Percentiles rank a stretch among this genome's conserved stretches.
phyloP scores from a whole-genome alignment of 2,888 invertebrate genomes.

The Matsumyia berberina region DNA sequence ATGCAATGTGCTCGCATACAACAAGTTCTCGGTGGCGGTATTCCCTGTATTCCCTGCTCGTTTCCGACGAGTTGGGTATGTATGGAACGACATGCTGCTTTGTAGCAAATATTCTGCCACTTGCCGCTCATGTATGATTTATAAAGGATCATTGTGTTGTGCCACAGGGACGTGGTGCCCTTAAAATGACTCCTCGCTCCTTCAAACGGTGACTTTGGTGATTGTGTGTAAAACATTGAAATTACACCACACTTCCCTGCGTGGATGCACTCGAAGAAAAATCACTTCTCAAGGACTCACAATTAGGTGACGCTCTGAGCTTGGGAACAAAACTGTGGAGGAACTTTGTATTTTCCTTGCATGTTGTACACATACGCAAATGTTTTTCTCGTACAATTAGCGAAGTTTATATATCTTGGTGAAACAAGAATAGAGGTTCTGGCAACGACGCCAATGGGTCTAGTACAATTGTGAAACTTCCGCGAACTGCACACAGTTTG shows the following conservation, averaged over 20 bases:
- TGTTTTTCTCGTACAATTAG: constrained; percentile 30
- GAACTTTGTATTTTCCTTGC: constrained; percentile 5
- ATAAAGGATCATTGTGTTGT: constrained; percentile 49
- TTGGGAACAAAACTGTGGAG: constrained; percentile 25
- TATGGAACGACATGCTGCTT: constrained; percentile 10
- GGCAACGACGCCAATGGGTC: constrained; percentile 57
- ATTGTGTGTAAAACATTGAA: constrained; percentile 47
- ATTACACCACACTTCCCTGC: constrained; percentile 7
- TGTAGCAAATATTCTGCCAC: constrained; percentile 47
- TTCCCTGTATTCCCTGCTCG: not conserved
- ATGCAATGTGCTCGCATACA: not conserved
- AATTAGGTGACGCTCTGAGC: too few species aligned
- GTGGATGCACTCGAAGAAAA: constrained; percentile 37
- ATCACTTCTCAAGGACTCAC: constrained; percentile 17
- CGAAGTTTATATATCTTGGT: constrained; percentile 13
- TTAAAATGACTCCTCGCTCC: constrained; percentile 23
- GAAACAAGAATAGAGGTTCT: constrained; percentile 7
- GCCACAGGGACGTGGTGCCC: constrained; percentile 31
- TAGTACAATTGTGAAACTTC: not conserved
- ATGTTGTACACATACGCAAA: not conserved
- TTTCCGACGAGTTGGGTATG: constrained; percentile 14
- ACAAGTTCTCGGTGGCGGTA: not conserved
- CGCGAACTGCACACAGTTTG: not conserved
- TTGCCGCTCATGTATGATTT: constrained; percentile 58
- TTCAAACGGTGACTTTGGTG: not conserved